Evolutionary conservation across 30 jellyfish, hydroid and myxozoan genomes (phyloP), one percentile per base, ranked within the genome.

Genomic region (Cassiopea andromeda): DNA sequence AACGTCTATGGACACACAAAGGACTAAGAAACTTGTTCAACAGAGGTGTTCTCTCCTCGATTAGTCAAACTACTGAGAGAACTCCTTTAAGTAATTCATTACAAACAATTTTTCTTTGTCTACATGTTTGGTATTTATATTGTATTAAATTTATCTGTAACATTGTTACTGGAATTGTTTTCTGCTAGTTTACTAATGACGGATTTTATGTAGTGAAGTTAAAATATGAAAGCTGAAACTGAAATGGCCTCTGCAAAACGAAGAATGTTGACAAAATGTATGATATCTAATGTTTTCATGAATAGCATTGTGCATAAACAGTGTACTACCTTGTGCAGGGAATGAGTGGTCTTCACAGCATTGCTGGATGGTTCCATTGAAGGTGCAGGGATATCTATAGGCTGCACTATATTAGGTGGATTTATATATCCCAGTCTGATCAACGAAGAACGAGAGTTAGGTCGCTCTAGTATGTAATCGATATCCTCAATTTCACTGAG

Each of bases 301-400:
- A 27, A 54, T 10, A 54, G 12, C 12, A 54, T 10, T 10, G 64
- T 54, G 12, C 64, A 10, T 10, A 54, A 6, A 54, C 64, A 54
- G 79, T 50, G 57, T 54, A 70, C 64, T 54, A 70, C 79, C 79
- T 70, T 70, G 50, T 70, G 79, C n/a, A 70, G 79, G 15, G 79
- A 70, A 3, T 16, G 12, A 14, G 2, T 54, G 6, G 79, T 7
- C 54, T 43, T 70, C 7, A 2, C 17, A 1, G 79, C 46, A 38
- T 70, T 70, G 54, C 27, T 16, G 1, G 54, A 3, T 70, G 27
- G 27, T 27, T 70, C 79, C 79, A 70, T 70, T 70, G 18, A 9
- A 1, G 54, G 15, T 43, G 79, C 50, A 2, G 57, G 79, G 50
- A 50, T 70, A 7, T 5, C 54, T 1, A 7, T 43, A 1, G 79